phyloP scores from a whole-genome alignment of 2,113 vertebrate species.

The Rousettus leschenaultii region DNA sequence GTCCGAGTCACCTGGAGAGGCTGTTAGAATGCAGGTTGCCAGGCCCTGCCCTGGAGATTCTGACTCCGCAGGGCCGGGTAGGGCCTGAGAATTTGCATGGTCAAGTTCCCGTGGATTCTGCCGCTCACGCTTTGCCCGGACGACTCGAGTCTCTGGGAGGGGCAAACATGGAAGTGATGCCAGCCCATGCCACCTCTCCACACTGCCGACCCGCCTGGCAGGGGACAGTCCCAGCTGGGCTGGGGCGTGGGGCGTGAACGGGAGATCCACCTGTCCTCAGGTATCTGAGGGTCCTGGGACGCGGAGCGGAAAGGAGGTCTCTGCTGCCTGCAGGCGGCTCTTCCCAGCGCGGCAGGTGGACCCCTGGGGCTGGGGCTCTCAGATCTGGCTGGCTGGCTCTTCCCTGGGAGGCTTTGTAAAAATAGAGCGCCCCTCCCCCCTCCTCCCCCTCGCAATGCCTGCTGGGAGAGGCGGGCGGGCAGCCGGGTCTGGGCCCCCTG shows the following conservation, averaged over 20 bases:
- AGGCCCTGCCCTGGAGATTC: neutral
- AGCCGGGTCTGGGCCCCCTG: neutral
- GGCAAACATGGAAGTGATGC: neutral
- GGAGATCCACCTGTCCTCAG: neutral
- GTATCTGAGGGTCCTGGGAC: neutral
- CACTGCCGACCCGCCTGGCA: too few relatives aligned
- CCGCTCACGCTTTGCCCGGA: neutral
- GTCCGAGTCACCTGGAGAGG: neutral
- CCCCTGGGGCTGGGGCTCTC: neutral
- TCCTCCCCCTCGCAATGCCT: neutral
- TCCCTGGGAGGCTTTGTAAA: neutral
- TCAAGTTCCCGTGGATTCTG: neutral
- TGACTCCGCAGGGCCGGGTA: accelerated
- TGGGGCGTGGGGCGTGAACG: accelerated
- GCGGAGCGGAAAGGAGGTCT: neutral
- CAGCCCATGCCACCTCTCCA: neutral
- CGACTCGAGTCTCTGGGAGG: neutral
- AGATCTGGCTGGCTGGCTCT: neutral
- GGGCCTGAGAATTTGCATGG: neutral
- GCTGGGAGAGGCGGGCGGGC: neutral
- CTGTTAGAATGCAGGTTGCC: neutral
- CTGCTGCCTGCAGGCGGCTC: neutral
- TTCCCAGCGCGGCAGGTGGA: too few relatives aligned
- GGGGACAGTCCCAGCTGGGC: accelerated
- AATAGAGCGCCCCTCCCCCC: neutral